A percentile compares a stretch with the other conserved stretches of the same genome.
Evolutionary conservation across 2,797 vertebrate species (phyloP).

Genomic region (Ptychadena robeensis): DNA sequence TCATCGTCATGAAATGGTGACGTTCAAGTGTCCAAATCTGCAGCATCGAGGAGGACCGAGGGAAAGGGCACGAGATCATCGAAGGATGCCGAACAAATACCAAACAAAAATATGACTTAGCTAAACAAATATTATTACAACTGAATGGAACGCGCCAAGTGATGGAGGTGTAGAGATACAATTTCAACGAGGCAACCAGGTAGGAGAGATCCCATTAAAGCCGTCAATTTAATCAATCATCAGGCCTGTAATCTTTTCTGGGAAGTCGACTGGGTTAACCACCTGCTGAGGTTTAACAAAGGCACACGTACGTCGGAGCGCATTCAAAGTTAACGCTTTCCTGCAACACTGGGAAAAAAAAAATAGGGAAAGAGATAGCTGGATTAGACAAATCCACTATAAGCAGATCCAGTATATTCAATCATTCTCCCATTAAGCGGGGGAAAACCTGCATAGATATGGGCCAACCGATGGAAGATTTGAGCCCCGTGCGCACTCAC

Average conservation of each 20-base stretch:
- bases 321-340: constrained; percentile 89
- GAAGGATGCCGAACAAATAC: constrained; percentile 1
- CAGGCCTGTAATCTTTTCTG: constrained; percentile 87
- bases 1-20: background rate
- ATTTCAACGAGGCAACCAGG: constrained; percentile 22
- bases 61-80: background rate
- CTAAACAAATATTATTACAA: constrained; percentile 35
- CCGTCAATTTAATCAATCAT: constrained; percentile 86
- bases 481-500: too few relatives aligned
- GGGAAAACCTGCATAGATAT: too few relatives aligned
- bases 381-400: too few relatives aligned
- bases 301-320: constrained; percentile 83
- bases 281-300: constrained; percentile 85
- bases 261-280: constrained; percentile 87
- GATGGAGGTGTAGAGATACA: constrained; percentile 1
- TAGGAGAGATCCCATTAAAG: background rate
- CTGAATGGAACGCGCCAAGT: constrained; percentile 6
- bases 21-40: background rate
- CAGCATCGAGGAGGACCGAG: background rate
- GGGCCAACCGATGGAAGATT: too few relatives aligned
- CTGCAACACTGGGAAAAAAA: constrained; percentile 81
- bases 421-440: too few relatives aligned
- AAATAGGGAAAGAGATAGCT: background rate
- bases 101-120: constrained; percentile 14
- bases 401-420: too few relatives aligned